Conservation (phyloP, 2,888 invertebrate species). For the Hermodice carunculata region DNA sequence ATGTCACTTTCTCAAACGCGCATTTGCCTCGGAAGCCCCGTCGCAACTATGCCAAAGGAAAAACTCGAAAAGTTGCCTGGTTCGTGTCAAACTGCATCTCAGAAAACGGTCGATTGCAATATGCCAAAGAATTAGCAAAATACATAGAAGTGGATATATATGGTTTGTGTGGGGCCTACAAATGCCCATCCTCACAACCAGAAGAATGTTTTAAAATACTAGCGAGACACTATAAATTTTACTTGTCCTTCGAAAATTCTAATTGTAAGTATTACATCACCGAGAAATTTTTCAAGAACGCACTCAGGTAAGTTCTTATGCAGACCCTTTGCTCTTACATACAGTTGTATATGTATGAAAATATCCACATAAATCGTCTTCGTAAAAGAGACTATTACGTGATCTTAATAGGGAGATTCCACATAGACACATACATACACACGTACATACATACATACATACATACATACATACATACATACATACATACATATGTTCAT, state of each 20-base stretch:
- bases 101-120: slow-evolving; percentile 88
- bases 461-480: no score
- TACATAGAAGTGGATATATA: slow-evolving; percentile 75
- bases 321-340: no score
- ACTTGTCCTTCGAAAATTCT: slow-evolving; percentile 43
- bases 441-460: no score
- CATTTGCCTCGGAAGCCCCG: slow-evolving; percentile 7
- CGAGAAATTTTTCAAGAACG: slow-evolving; percentile 42
- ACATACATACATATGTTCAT: no score
- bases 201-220: slow-evolving; percentile 77
- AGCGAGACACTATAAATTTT: slow-evolving; percentile 36
- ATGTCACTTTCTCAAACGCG: slow-evolving; percentile 20
- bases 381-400: no score
- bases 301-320: slow-evolving; percentile 25
- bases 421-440: no score
- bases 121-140: slow-evolving; percentile 86
- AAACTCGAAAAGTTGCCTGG: slow-evolving; percentile 96
- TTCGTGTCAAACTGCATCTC: slow-evolving; percentile 98
- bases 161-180: slow-evolving; percentile 80
- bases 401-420: no score
- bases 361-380: no score
- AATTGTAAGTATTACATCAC: slow-evolving; percentile 45
- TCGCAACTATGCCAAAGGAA: slow-evolving; percentile 78
- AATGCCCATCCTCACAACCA: slow-evolving; percentile 75
- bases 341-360: no score